These are phyloP conservation scores for Colletes latitarsis DNA, from an alignment of 1,140 invertebrate genomes.

Conservation along the genomic window DNA sequence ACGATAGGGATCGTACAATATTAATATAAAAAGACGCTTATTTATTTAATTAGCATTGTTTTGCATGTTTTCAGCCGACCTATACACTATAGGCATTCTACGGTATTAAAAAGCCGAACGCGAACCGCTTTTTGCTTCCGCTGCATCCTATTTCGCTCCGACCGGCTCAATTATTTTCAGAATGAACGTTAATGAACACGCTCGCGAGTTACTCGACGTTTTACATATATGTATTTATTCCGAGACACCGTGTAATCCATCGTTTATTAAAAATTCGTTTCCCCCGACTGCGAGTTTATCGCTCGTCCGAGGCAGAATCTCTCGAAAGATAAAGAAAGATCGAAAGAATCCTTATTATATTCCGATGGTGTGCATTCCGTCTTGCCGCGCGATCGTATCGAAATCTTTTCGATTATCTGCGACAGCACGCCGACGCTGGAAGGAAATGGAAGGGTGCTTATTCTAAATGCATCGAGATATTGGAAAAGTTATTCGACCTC, in stretches of 20 bases:
- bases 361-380: not conserved
- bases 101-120: not conserved
- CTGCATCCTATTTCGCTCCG: not conserved
- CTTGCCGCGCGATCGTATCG: not conserved
- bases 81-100: not conserved
- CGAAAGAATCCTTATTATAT: not conserved
- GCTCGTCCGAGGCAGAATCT: not conserved
- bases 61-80: not conserved
- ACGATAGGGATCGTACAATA: not conserved
- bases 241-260: not conserved
- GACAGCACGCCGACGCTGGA: not conserved
- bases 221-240: too few relatives aligned
- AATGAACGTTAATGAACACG: not conserved
- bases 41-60: not conserved
- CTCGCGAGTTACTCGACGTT: not conserved
- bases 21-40: not conserved
- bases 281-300: not conserved
- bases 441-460: not conserved
- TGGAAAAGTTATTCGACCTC: not conserved
- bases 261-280: not conserved
- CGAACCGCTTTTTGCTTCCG: not conserved
- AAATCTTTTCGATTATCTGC: slow-evolving; percentile 3
- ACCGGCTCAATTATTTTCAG: not conserved
- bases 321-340: not conserved
- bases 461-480: not conserved